Conservation (phyloP, 2,888 invertebrate species). For the Schizotus pectinicornis region DNA sequence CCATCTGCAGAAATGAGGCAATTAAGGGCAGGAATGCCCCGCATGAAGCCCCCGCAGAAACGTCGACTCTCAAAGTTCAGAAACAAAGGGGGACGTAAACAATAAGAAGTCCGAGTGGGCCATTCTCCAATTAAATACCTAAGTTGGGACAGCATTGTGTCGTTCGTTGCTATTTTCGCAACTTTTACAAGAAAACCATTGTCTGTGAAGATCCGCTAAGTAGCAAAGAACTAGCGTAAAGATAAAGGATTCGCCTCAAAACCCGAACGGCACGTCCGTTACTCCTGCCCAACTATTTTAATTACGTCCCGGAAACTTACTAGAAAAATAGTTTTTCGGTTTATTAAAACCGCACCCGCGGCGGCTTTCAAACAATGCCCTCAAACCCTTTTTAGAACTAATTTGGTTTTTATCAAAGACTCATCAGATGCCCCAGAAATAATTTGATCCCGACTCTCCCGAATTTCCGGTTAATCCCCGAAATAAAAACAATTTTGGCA, state of each 20-base stretch:
- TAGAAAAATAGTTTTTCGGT: slow-evolving; percentile 33
- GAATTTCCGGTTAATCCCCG: too few species aligned
- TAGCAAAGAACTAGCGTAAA: slow-evolving; percentile 40
- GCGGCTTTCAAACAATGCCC: slow-evolving; percentile 18
- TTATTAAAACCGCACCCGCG: slow-evolving; percentile 25
- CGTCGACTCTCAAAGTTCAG: slow-evolving; percentile 41
- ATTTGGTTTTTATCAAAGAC: slow-evolving; percentile 25
- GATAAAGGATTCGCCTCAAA: slow-evolving; percentile 41
- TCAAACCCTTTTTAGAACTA: slow-evolving; percentile 20
- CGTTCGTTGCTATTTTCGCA: slow-evolving; percentile 42
- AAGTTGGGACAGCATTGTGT: slow-evolving; percentile 42
- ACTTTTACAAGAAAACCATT: slow-evolving; percentile 46
- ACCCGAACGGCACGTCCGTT: slow-evolving; percentile 34
- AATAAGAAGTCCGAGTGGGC: slow-evolving; percentile 50
- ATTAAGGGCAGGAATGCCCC: slow-evolving; percentile 13
- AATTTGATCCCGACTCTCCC: too few species aligned
- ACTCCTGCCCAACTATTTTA: slow-evolving; percentile 41
- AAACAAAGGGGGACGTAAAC: slow-evolving; percentile 52
- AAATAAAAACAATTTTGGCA: slow-evolving; percentile 22
- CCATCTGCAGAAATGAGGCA: not conserved
- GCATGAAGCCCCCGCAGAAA: slow-evolving; percentile 24
- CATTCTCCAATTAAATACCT: slow-evolving; percentile 54
- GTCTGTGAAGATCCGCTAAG: slow-evolving; percentile 45
- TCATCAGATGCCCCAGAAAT: too few species aligned
- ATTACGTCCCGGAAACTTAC: slow-evolving; percentile 40